phyloP scores from a whole-genome alignment of 2,888 invertebrate species.

The Brachylomia viminalis region DNA sequence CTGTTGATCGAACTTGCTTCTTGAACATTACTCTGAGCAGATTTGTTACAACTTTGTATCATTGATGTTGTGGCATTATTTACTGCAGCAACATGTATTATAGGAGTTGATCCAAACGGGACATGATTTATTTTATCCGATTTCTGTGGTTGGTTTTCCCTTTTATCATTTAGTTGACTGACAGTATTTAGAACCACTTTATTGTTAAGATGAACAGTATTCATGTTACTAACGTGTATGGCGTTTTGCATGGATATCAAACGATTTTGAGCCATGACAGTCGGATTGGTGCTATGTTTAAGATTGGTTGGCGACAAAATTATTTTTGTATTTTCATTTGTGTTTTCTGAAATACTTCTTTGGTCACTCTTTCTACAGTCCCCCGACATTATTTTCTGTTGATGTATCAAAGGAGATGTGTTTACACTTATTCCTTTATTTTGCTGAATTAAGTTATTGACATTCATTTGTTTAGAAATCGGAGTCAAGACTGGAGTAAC shows the following conservation, averaged over 20 bases:
- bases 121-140: slow-evolving; percentile 79
- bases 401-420: slow-evolving; percentile 76
- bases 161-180: slow-evolving; percentile 80
- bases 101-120: slow-evolving; percentile 77
- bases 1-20: slow-evolving; percentile 77
- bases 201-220: slow-evolving; percentile 80
- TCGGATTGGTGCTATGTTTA: slow-evolving; percentile 81
- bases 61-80: slow-evolving; percentile 79
- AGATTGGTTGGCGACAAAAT: slow-evolving; percentile 84
- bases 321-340: slow-evolving; percentile 83
- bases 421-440: slow-evolving; percentile 78
- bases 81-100: slow-evolving; percentile 83
- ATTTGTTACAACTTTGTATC: slow-evolving; percentile 81
- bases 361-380: slow-evolving; percentile 81
- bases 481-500: slow-evolving; percentile 90
- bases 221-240: slow-evolving; percentile 81
- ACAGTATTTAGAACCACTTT: slow-evolving; percentile 84
- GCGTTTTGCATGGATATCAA: slow-evolving; percentile 87
- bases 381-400: slow-evolving; percentile 82
- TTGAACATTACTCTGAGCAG: slow-evolving; percentile 79
- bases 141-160: slow-evolving; percentile 79
- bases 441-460: slow-evolving; percentile 85
- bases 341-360: slow-evolving; percentile 74
- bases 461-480: slow-evolving; percentile 90
- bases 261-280: slow-evolving; percentile 87